Evolutionary conservation across 2,888 invertebrate species (phyloP).

Genomic region (Nudaria mundana): DNA sequence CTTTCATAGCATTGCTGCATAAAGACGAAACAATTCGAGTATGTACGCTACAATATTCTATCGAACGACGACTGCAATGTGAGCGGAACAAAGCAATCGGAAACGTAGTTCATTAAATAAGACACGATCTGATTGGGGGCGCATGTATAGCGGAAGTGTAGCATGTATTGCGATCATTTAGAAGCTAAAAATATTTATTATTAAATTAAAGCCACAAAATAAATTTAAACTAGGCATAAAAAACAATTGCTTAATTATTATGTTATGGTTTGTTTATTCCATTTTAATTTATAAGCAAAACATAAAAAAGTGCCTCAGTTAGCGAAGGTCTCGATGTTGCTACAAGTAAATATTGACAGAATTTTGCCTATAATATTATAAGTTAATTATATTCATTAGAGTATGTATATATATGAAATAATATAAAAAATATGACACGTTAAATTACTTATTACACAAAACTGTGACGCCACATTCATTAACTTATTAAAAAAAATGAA

Average conservation of each 20-base stretch:
- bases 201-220: background rate
- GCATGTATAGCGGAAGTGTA: constrained; percentile 36
- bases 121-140: constrained; percentile 45
- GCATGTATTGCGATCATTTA: too few relatives aligned
- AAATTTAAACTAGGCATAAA: background rate
- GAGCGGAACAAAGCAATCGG: constrained; percentile 48
- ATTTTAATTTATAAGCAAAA: too few relatives aligned
- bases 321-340: constrained; percentile 13
- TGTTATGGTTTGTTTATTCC: background rate
- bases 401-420: too few relatives aligned
- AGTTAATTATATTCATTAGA: too few relatives aligned
- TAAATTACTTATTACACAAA: too few relatives aligned
- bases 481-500: too few relatives aligned
- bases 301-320: constrained; percentile 1
- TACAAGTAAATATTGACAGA: background rate
- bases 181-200: background rate
- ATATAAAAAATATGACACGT: too few relatives aligned
- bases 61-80: constrained; percentile 76
- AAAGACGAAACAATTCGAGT: constrained; percentile 70
- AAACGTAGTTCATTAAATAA: constrained; percentile 58
- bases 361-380: too few relatives aligned
- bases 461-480: too few relatives aligned
- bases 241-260: background rate
- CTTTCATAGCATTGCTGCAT: constrained; percentile 82
- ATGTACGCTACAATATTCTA: constrained; percentile 73